Base-by-base conservation (phyloP, 2,888 invertebrate genomes). In the Branchellion lobata region DNA sequence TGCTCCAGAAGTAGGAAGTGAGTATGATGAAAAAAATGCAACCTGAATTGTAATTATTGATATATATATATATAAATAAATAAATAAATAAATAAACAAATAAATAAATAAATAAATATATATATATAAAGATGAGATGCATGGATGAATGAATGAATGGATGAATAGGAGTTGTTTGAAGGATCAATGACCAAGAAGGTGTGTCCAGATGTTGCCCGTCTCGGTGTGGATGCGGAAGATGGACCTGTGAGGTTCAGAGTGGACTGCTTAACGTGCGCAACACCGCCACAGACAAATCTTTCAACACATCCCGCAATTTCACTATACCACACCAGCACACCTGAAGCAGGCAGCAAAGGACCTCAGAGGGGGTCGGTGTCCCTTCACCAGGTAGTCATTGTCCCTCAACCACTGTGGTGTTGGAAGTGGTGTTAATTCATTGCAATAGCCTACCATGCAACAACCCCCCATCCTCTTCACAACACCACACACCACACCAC, bases 201-300 rank as follows among this genome's bases (percentile, higher is more conserved):
- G 97, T 71, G 94, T 94, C 97, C 97, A 97, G 86, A 97, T 96
- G 86, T 97, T 97, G 86, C 97, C 91, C 0, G 96, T 96, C 88
- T 97, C 97, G 11, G 77, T 77, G 77, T 77, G 68, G 31, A 51
- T 65, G 53, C 53, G 57, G 31, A 72, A 78, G 40, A 78, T 78
- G 11, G 72, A 71, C 72, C 65, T 71, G 36, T n/a, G n/a, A 68
- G 14, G n/a, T n/a, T n/a, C n/a, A n/a, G n/a, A n/a, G n/a, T n/a
- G n/a, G n/a, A 29, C 29, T 21, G 8, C 24, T 11, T 8, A 8
- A n/a, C 29, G 11, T 18, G 8, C n/a, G 3, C 31, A 71, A 27
- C 31, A 8, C 29, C 3, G 33, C 31, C 3, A 29, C n/a, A n/a
- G 31, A 2, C 5, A 78, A 24, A 47, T 24, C 33, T 2, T 53